Percentiles rank a stretch among this genome's conserved stretches.
phyloP scores from a whole-genome alignment of 1,140 invertebrate species.

The Eubasilissa regina region DNA sequence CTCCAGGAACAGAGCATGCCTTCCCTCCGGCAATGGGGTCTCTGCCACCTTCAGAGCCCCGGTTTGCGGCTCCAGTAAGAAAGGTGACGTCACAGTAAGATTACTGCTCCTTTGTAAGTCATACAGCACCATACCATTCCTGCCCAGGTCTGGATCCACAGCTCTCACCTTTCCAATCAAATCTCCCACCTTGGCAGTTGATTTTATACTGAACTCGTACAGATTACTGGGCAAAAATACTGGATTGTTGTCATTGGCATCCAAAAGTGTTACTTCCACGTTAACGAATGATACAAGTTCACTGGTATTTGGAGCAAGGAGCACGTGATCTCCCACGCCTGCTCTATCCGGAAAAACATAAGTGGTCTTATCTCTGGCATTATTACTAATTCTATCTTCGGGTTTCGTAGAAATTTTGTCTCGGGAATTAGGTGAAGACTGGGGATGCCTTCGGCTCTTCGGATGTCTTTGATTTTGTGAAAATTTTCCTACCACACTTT shows the following conservation, averaged over 20 bases:
- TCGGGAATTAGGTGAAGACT: not conserved
- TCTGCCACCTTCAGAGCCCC: slow-evolving; percentile 82
- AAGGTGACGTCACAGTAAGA: slow-evolving; percentile 77
- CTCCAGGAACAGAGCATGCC: slow-evolving; percentile 86
- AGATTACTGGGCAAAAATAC: slow-evolving; percentile 86
- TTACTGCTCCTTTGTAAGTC: slow-evolving; percentile 82
- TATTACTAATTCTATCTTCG: slow-evolving; percentile 13
- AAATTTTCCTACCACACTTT: slow-evolving; percentile 73
- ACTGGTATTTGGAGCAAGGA: slow-evolving; percentile 65
- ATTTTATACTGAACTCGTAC: slow-evolving; percentile 82
- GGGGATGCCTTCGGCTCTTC: slow-evolving; percentile 64
- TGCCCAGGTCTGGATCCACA: slow-evolving; percentile 85
- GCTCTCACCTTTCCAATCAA: slow-evolving; percentile 84
- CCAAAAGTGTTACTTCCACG: slow-evolving; percentile 86
- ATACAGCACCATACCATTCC: slow-evolving; percentile 86
- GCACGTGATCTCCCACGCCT: slow-evolving; percentile 63
- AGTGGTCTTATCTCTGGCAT: slow-evolving; percentile 65
- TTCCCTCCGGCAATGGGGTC: slow-evolving; percentile 76
- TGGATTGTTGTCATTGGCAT: slow-evolving; percentile 91
- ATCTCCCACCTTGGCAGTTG: slow-evolving; percentile 78
- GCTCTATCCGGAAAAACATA: slow-evolving; percentile 71
- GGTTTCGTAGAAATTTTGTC: not conserved
- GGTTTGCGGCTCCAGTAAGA: slow-evolving; percentile 80
- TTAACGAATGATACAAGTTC: slow-evolving; percentile 77
- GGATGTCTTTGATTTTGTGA: slow-evolving; percentile 63